Evolutionary conservation across 2,797 vertebrate species (phyloP).

Genomic region (Muraenolepis orangiensis): DNA sequence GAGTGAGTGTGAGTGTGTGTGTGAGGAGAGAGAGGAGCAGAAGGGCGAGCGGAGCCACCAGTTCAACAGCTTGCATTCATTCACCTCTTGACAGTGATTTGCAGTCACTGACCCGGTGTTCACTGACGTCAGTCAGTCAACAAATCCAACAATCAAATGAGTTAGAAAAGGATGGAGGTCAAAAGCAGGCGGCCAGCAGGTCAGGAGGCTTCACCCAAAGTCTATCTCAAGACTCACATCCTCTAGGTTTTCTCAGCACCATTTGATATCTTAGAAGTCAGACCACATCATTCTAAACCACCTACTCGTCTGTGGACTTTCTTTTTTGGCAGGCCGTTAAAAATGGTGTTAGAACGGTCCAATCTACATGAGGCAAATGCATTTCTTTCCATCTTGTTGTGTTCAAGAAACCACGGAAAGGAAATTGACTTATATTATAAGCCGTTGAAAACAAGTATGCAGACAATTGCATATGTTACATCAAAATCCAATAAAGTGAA

Average conservation of each 20-base stretch:
- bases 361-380: not conserved
- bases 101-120: not conserved
- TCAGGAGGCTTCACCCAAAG: not conserved
- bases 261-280: too few relatives aligned
- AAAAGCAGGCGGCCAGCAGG: not conserved
- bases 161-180: not conserved
- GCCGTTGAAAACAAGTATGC: too few relatives aligned
- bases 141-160: not conserved
- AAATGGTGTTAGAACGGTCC: too few relatives aligned
- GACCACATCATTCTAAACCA: not conserved
- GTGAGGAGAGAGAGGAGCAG: too few relatives aligned
- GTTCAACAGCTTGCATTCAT: not conserved
- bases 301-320: not conserved
- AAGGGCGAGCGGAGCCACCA: not conserved
- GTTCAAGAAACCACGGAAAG: too few relatives aligned
- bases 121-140: not conserved
- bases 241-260: not conserved
- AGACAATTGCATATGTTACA: too few relatives aligned
- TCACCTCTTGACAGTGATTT: not conserved
- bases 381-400: too few relatives aligned
- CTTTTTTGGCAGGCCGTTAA: too few relatives aligned
- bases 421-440: too few relatives aligned
- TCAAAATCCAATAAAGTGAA: too few relatives aligned
- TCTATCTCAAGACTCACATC: not conserved
- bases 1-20: too few relatives aligned